These are phyloP conservation scores for Pentamera pediparva DNA, from an alignment of 53 echinoderm and acorn worm genomes.

Conservation along the genomic window DNA sequence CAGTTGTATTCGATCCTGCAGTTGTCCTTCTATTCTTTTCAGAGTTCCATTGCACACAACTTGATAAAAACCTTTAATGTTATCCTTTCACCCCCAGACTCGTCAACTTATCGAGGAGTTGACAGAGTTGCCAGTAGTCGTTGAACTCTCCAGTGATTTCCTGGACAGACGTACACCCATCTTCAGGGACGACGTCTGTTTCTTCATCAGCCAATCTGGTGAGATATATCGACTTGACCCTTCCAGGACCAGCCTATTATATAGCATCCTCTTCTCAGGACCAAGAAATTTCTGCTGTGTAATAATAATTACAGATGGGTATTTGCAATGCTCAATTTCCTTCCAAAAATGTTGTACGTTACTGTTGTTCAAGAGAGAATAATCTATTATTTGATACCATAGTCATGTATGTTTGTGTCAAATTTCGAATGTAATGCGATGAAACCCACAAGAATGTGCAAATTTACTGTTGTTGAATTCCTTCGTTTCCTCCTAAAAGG, in stretches of 20 bases:
- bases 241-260: no score
- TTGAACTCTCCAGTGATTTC: slow-evolving; percentile 94
- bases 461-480: no score
- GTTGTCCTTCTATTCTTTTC: no score
- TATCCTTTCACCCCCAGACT: slow-evolving; percentile 50
- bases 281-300: neutral
- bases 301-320: neutral
- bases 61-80: neutral
- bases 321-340: neutral
- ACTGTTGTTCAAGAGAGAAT: no score
- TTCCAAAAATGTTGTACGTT: neutral
- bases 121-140: slow-evolving; percentile 85
- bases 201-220: slow-evolving; percentile 98
- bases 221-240: no score
- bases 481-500: no score
- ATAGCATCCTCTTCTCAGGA: neutral
- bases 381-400: no score
- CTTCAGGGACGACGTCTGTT: slow-evolving; percentile 90
- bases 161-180: slow-evolving; percentile 90
- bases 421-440: no score
- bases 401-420: no score
- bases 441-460: no score
- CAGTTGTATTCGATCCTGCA: no score
- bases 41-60: neutral
- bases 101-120: slow-evolving; percentile 92